Percentiles rank a stretch among this genome's conserved stretches.
phyloP scores from a whole-genome alignment of 2,797 vertebrate species.

The Spinus olivaceus region DNA sequence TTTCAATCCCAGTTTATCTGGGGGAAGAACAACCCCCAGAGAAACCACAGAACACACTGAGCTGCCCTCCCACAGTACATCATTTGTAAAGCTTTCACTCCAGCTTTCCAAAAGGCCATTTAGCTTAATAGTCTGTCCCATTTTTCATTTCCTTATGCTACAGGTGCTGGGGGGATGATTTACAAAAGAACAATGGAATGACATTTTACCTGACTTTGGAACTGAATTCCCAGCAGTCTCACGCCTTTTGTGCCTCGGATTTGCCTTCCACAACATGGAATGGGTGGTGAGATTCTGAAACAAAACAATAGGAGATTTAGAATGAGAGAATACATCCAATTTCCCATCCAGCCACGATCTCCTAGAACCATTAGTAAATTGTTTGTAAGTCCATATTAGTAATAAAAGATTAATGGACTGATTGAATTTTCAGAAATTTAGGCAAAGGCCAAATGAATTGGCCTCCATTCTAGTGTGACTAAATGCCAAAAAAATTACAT shows the following conservation, averaged over 20 bases:
- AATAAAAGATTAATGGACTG: background rate
- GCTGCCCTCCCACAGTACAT: background rate
- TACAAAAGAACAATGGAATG: constrained; percentile 12
- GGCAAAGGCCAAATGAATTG: background rate
- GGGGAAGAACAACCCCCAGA: background rate
- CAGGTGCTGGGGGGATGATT: constrained; percentile 11
- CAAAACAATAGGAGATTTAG: background rate
- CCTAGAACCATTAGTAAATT: background rate
- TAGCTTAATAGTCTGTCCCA: background rate
- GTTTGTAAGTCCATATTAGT: background rate
- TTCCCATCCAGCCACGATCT: background rate
- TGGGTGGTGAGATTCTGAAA: background rate
- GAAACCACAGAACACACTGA: background rate
- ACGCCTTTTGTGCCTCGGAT: background rate
- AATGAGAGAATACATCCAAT: background rate
- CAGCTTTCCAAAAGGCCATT: constrained; percentile 25
- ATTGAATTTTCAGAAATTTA: background rate
- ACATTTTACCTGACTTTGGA: constrained; percentile 12
- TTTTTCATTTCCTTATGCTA: constrained; percentile 1
- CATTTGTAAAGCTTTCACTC: background rate
- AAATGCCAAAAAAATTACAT: background rate
- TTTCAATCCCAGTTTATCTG: background rate
- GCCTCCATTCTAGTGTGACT: background rate
- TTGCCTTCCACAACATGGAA: background rate
- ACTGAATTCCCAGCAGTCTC: constrained; percentile 5